A percentile compares a stretch with the other conserved stretches of the same genome.
These are phyloP conservation scores for Augochlorella aurata DNA, from an alignment of 2,888 invertebrate genomes.

Conservation along the genomic window DNA sequence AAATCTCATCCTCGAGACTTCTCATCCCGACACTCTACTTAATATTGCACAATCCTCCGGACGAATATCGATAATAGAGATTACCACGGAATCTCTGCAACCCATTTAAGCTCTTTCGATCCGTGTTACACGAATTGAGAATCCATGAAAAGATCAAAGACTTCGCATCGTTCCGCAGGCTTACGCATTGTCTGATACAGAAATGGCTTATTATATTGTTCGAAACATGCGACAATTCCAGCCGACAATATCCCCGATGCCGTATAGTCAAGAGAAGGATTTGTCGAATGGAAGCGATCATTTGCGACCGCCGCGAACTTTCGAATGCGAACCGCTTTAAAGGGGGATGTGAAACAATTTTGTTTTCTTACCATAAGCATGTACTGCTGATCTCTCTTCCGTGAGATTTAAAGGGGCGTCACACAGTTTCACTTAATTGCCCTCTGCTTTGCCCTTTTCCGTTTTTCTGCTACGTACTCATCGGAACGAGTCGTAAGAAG, in stretches of 20 bases:
- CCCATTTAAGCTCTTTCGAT: constrained; percentile 2
- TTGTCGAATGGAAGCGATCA: constrained; percentile 6
- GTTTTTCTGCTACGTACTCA: too few species aligned
- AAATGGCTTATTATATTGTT: not conserved
- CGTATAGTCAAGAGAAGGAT: not conserved
- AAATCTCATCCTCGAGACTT: constrained; percentile 42
- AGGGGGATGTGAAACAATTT: not conserved
- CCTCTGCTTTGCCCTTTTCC: too few species aligned
- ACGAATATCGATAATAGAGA: constrained; percentile 27
- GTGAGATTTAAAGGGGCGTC: not conserved
- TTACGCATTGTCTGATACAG: not conserved
- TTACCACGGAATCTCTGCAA: constrained; percentile 17
- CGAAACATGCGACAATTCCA: not conserved
- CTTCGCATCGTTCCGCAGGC: not conserved
- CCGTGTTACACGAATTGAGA: not conserved
- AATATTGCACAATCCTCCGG: constrained; percentile 25
- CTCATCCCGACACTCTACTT: constrained; percentile 15
- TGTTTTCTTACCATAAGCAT: not conserved
- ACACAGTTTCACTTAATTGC: not conserved
- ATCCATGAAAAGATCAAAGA: not conserved
- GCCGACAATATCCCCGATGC: not conserved
- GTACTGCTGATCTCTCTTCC: not conserved
- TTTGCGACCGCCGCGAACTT: not conserved
- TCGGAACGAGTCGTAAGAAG: too few species aligned
- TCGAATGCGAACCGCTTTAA: not conserved